Percentiles rank a stretch among this genome's conserved stretches.
Evolutionary conservation across 2,113 vertebrate genomes (phyloP).

Genomic region (Hepsetus odoe): DNA sequence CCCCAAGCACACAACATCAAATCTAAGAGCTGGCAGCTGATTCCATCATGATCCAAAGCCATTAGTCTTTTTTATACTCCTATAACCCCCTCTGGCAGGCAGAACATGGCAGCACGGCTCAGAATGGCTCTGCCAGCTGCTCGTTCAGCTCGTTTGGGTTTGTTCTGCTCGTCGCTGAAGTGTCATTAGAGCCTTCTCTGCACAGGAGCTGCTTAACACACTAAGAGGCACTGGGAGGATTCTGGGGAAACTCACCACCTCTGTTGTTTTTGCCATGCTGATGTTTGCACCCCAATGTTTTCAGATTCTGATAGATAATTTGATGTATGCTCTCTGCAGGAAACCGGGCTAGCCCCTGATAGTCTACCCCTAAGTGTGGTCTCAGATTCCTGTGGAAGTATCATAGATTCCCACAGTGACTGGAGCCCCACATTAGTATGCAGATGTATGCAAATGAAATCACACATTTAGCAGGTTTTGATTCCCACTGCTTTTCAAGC

Average conservation of each 20-base stretch:
- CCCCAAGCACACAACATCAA: slow-evolving; percentile 38
- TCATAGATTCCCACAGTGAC: slow-evolving; percentile 58
- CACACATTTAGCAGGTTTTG: slow-evolving; percentile 51
- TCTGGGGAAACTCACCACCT: slow-evolving; percentile 17
- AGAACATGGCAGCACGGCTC: neutral
- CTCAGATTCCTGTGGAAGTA: slow-evolving; percentile 43
- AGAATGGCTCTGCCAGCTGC: slow-evolving; percentile 43
- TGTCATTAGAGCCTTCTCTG: slow-evolving; percentile 52
- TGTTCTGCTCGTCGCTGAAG: slow-evolving; percentile 48
- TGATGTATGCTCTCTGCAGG: too few relatives aligned
- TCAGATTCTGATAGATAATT: too few relatives aligned
- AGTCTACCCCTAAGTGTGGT: neutral
- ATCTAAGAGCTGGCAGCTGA: slow-evolving; percentile 17
- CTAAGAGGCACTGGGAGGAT: slow-evolving; percentile 16
- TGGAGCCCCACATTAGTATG: slow-evolving; percentile 64
- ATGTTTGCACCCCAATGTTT: slow-evolving; percentile 12
- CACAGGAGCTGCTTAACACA: slow-evolving; percentile 54
- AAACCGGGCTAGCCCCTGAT: too few relatives aligned
- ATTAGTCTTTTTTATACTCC: slow-evolving; percentile 42
- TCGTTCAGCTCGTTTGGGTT: slow-evolving; percentile 46
- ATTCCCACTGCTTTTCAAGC: slow-evolving; percentile 54
- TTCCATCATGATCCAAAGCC: slow-evolving; percentile 23
- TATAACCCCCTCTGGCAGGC: slow-evolving; percentile 23
- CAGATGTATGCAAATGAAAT: slow-evolving; percentile 73
- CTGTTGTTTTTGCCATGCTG: slow-evolving; percentile 12